These are phyloP conservation scores for Thaumatotibia leucotreta DNA, from an alignment of 1,140 invertebrate species.

Conservation along the genomic window DNA sequence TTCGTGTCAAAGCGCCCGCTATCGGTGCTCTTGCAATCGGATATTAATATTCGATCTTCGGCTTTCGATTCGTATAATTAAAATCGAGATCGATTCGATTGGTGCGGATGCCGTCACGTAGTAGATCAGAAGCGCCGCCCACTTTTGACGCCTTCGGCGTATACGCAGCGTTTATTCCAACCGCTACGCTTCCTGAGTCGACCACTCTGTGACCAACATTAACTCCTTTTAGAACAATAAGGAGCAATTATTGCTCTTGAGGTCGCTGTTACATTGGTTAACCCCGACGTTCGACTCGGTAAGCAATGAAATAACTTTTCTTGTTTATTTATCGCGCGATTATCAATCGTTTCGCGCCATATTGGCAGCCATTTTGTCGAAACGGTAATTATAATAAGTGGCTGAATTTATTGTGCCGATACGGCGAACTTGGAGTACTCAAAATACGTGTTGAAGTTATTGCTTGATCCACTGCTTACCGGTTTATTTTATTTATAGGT, in stretches of 20 bases:
- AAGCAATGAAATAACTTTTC: neutral
- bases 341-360: slow-evolving; percentile 9
- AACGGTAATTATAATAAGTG: slow-evolving; percentile 8
- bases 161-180: slow-evolving; percentile 52
- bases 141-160: slow-evolving; percentile 69
- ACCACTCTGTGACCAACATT: neutral
- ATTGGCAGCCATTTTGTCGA: slow-evolving; percentile 13
- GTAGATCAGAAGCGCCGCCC: slow-evolving; percentile 57
- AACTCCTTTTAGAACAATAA: too few relatives aligned
- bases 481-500: neutral
- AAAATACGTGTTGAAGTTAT: neutral
- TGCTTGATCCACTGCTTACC: neutral
- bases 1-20: slow-evolving; percentile 29
- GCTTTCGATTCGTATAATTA: slow-evolving; percentile 69
- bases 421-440: neutral
- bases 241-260: too few relatives aligned
- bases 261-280: neutral
- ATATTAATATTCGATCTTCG: slow-evolving; percentile 68
- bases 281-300: neutral
- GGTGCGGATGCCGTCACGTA: slow-evolving; percentile 66
- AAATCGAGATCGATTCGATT: slow-evolving; percentile 69
- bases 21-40: slow-evolving; percentile 55
- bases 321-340: slow-evolving; percentile 11
- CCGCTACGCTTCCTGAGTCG: neutral
- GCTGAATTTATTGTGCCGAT: neutral